Conservation (phyloP, 2,113 vertebrate genomes). For the Rhynchomys soricoides region DNA sequence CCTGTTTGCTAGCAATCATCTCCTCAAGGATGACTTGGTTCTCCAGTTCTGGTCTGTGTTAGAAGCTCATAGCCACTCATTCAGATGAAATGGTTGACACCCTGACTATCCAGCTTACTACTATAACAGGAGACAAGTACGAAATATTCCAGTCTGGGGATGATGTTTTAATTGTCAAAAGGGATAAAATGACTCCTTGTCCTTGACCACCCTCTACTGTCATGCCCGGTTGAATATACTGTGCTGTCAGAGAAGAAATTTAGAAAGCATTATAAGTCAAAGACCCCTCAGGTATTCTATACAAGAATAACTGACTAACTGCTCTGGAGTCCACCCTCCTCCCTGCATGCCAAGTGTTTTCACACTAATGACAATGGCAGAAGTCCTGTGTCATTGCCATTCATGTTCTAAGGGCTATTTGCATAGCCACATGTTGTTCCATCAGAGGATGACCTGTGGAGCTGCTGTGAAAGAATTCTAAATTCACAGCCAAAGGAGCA, state of each 20-base stretch:
- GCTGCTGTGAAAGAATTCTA: neutral
- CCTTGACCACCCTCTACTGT: neutral
- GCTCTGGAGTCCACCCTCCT: neutral
- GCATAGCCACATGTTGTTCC: neutral
- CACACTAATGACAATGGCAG: neutral
- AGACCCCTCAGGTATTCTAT: neutral
- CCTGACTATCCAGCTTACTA: conserved; percentile 90
- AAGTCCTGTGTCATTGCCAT: neutral
- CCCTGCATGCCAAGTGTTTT: neutral
- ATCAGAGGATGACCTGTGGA: neutral
- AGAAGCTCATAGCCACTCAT: conserved; percentile 93
- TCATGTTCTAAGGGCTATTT: neutral
- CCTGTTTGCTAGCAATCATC: conserved; percentile 94
- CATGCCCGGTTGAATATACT: neutral
- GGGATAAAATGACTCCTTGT: neutral
- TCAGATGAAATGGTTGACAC: conserved; percentile 94
- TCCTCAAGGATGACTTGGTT: conserved; percentile 96
- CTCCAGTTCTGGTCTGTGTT: conserved; percentile 96
- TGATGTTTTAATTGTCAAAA: neutral
- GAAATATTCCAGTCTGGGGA: neutral
- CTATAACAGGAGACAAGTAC: neutral
- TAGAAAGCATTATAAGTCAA: neutral
- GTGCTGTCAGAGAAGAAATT: neutral
- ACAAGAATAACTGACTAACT: neutral
- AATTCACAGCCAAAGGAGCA: neutral